Base-by-base conservation (phyloP, 2,797 vertebrate species). In the Falco peregrinus region DNA sequence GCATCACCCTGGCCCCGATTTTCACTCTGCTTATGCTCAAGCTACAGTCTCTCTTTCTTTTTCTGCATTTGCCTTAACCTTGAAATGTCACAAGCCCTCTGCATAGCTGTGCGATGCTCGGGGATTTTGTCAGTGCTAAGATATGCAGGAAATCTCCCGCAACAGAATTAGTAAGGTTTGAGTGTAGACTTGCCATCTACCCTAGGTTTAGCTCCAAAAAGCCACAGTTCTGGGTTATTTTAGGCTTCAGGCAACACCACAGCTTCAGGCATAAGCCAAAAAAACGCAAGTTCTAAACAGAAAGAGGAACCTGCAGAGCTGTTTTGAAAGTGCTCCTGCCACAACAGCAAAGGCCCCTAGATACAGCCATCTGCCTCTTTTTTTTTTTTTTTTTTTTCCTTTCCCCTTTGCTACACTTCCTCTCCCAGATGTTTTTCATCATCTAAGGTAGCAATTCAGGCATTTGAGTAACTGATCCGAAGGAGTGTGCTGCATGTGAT, bases 371-470 rank as follows among this genome's bases (percentile, higher is more conserved):
- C 60, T 87, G 57, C 61, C 88, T 94, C 47, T 45, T 19, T 45
- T 45, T 93, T 50, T 45, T 45, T 93, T 82, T 50, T 45, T 91
- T 45, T 45, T 45, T 45, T 93, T 82, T 45, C 37, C 61, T 83
- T 93, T 80, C 24, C 24, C 33, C 43, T 84, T 86, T 92, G 47
- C 87, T 85, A 48, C 11, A 65, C 39, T 92, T 95, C 93, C 86
- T 92, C 51, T 65, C 65, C 79, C 96, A 97, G 73, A 91, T 96
- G 95, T 93, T 97, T 96, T 91, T 89, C 89, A 95, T 96, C 82
- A 92, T 78, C 69, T 73, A 85, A 97, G 90, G 96, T 96, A 97
- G 92, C 75, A 78, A 87, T 86, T 87, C 92, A 93, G 84, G 87
- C 84, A 89, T 81, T 95, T 10, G 0, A 89, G 93, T 96, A 96